Evolutionary conservation across 2,888 invertebrate genomes (phyloP), one percentile per base, ranked within the genome.

Genomic region (Sinopyrophorus schimmeli): DNA sequence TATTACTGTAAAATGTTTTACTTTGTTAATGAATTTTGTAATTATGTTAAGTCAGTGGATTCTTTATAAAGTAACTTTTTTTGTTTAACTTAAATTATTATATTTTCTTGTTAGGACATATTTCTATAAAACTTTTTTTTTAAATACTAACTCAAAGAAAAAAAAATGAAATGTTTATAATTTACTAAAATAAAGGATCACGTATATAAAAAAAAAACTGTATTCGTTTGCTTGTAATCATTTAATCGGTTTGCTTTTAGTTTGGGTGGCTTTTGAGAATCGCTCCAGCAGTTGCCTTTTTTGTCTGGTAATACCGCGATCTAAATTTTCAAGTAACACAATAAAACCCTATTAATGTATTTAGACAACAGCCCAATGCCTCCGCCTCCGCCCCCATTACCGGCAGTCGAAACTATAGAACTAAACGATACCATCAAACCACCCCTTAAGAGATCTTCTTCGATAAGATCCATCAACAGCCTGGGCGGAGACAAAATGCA

Each of bases 401-500:
- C 72, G 2, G 67, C 67, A 3, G 67, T 71, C 3, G 65, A 68
- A 17, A 69, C 73, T 1, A 73, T 73, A 11, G 60, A 69, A 3
- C 63, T 74, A 7, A 69, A 73, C 4, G 64, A 68, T 4, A 52
- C 64, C 16, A 60, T 66, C 40, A 68, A 67, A 26, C 38, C 72
- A 56, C 73, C 76, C 35, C 67, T 77, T 55, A 76, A 76, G 53
- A 74, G 77, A 75, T 59, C 75, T 74, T 69, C 41, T 34, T 60
- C 68, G 26, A 49, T 59, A 12, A 65, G 61, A 52, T 62, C 65
- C 6, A 63, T 61, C 16, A 61, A 65, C 12, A 54, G 61, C 7
- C 63, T 59, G 34, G 64, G 44, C 9, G 63, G 47, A 6, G 63
- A 63, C 23, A 63, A 60, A 34, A 76, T 75, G 62, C 83, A 87